Conservation (phyloP, 1,140 invertebrate species). For the Pantala flavescens region DNA sequence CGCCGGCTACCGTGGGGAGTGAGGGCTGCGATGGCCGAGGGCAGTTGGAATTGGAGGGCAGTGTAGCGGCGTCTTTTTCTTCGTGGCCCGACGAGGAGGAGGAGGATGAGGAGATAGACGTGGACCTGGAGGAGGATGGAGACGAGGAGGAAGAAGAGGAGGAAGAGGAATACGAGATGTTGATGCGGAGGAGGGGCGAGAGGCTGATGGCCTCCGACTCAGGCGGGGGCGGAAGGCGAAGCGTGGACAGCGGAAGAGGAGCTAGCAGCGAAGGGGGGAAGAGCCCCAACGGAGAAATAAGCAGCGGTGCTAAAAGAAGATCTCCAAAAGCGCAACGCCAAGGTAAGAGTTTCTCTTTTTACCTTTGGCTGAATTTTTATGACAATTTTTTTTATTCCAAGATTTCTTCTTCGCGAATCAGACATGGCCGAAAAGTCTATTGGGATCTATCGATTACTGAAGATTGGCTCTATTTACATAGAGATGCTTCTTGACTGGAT, state of each 20-base stretch:
- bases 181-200: not conserved
- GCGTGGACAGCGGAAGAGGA: not conserved
- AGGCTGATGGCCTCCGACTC: not conserved
- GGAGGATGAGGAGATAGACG: slow-evolving; percentile 11
- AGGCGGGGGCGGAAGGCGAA: not conserved
- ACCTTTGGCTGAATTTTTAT: no score
- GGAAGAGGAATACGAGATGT: not conserved
- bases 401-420: no score
- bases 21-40: slow-evolving; percentile 13
- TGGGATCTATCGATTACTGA: no score
- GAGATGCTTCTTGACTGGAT: no score
- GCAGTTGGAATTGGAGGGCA: not conserved
- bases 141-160: not conserved
- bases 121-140: slow-evolving; percentile 13
- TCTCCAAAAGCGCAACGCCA: not conserved
- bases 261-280: not conserved
- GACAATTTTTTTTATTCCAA: no score
- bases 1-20: not conserved
- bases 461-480: no score
- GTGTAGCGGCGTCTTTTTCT: not conserved
- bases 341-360: not conserved
- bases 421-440: no score
- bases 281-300: not conserved
- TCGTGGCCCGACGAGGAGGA: slow-evolving; percentile 19
- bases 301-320: not conserved